Evolutionary conservation across 2,113 vertebrate species (phyloP).

Genomic region (Sinocyclocheilus maitianheensis): DNA sequence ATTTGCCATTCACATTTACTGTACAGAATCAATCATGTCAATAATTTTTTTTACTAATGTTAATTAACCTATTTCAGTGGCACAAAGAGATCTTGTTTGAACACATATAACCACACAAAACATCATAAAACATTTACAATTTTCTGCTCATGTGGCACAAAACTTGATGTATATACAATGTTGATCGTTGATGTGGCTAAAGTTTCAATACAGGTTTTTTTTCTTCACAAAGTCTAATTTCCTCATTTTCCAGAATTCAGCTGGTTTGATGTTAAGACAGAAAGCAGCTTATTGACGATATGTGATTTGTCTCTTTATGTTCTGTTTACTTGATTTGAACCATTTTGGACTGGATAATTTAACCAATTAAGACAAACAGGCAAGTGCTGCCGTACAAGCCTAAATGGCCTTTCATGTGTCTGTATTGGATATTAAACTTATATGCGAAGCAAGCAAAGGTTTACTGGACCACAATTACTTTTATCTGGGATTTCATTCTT

Average conservation of each 20-base stretch:
- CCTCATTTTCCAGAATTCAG: not conserved
- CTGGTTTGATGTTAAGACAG: not conserved
- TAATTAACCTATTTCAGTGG: not conserved
- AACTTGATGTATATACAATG: not conserved
- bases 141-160: not conserved
- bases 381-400: not conserved
- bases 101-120: not conserved
- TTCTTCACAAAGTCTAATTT: not conserved
- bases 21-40: not conserved
- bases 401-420: not conserved
- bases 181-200: not conserved
- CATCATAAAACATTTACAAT: not conserved
- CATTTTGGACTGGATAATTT: not conserved
- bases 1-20: not conserved
- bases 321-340: not conserved
- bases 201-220: too few relatives aligned
- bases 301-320: not conserved
- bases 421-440: not conserved
- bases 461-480: not conserved
- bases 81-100: too few relatives aligned
- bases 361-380: not conserved
- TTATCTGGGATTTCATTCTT: not conserved
- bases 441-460: conserved; percentile 5
- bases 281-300: not conserved
- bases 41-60: not conserved